Conservation (phyloP, 2,888 invertebrate species). For the Frankliniella intonsa region DNA sequence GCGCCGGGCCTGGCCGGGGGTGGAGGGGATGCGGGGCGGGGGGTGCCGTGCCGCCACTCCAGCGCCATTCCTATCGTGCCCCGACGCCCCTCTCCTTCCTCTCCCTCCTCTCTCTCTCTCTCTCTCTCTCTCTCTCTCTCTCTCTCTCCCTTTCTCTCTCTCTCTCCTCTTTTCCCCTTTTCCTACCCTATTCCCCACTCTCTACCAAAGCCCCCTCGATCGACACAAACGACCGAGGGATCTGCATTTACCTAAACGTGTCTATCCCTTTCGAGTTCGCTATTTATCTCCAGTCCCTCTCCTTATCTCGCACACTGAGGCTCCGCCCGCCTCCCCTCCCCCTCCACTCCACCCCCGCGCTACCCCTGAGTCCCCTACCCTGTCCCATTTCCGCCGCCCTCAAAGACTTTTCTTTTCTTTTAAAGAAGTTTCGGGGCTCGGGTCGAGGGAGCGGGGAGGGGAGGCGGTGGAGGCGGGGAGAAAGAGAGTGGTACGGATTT, state of each 20-base stretch:
- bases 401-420: constrained; percentile 23
- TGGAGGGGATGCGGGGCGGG: too few species aligned
- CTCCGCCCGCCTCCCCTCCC: neutral
- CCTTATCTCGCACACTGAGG: neutral
- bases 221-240: constrained; percentile 6
- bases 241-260: constrained; percentile 22
- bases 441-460: neutral
- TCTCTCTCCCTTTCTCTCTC: neutral
- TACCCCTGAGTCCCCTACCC: neutral
- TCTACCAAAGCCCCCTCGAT: neutral
- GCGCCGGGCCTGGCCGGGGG: too few species aligned
- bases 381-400: neutral
- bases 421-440: constrained; percentile 16
- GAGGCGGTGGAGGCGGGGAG: neutral
- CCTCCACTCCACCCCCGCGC: neutral
- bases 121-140: neutral
- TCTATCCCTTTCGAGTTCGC: constrained; percentile 22
- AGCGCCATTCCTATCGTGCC: too few species aligned
- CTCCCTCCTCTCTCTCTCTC: neutral
- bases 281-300: constrained; percentile 16
- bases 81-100: neutral
- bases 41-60: too few species aligned
- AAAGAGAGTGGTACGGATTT: constrained; percentile 8
- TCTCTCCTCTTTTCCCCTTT: neutral
- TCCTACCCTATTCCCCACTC: neutral